These are phyloP conservation scores for Adrianichthys oophorus DNA, from an alignment of 2,797 vertebrate species.

Conservation along the genomic window DNA sequence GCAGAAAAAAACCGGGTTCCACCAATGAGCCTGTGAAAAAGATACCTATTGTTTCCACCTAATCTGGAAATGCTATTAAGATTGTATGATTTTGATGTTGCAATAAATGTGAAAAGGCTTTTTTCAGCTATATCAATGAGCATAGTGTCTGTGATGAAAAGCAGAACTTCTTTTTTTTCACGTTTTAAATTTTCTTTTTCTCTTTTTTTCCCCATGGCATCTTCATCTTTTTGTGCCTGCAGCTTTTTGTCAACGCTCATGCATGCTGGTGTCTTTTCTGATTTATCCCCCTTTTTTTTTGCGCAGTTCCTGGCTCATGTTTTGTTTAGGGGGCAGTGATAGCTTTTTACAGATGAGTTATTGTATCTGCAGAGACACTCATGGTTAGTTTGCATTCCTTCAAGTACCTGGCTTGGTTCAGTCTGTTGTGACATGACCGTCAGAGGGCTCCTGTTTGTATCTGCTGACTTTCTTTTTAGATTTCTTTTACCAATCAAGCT, in stretches of 20 bases:
- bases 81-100: neutral
- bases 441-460: constrained; percentile 27
- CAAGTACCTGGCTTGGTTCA: constrained; percentile 34
- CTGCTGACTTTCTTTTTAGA: constrained; percentile 16
- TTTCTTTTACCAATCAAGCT: constrained; percentile 23
- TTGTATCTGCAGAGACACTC: constrained; percentile 43
- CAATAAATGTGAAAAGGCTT: neutral
- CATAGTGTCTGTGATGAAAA: constrained; percentile 1
- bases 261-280: constrained; percentile 27
- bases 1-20: neutral
- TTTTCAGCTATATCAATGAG: neutral
- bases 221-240: neutral
- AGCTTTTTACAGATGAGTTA: constrained; percentile 40
- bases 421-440: constrained; percentile 26
- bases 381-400: constrained; percentile 45
- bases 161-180: neutral
- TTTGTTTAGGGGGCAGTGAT: constrained; percentile 21
- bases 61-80: neutral
- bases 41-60: neutral
- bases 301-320: constrained; percentile 16
- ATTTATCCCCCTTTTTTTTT: constrained; percentile 22
- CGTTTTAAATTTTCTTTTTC: neutral
- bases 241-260: constrained; percentile 4
- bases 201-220: neutral
- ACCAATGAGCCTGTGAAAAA: neutral